Evolutionary conservation across 2,113 vertebrate genomes (phyloP).

Genomic region (Myrmecobius fasciatus): DNA sequence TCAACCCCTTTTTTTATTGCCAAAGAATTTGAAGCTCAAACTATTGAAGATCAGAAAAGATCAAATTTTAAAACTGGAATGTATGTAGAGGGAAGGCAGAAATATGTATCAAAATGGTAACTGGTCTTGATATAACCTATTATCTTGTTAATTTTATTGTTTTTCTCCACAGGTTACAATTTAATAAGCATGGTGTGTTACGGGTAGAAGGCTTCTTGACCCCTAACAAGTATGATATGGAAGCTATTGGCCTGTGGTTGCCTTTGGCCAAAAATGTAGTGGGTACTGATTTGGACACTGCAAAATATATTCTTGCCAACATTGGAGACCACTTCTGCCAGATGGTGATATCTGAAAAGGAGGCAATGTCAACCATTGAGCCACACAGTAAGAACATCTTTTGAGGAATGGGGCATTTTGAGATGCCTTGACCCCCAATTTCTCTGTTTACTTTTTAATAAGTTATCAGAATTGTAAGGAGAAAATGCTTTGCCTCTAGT

Average conservation of each 20-base stretch:
- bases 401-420: slow-evolving; percentile 61
- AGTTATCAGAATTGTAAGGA: slow-evolving; percentile 1
- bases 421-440: slow-evolving; percentile 40
- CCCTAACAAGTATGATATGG: slow-evolving; percentile 86
- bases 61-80: too few species aligned
- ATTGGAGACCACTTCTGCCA: slow-evolving; percentile 90
- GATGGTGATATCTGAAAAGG: slow-evolving; percentile 89
- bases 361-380: slow-evolving; percentile 87
- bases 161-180: slow-evolving; percentile 82
- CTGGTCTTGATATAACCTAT: background rate
- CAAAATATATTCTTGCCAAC: slow-evolving; percentile 88
- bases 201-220: slow-evolving; percentile 88
- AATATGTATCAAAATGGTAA: background rate
- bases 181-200: slow-evolving; percentile 87
- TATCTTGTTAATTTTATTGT: background rate
- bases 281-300: slow-evolving; percentile 87
- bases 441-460: slow-evolving; percentile 29
- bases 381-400: slow-evolving; percentile 86
- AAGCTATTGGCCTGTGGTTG: slow-evolving; percentile 87
- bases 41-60: slow-evolving; percentile 27
- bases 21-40: slow-evolving; percentile 15
- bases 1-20: background rate
- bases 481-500: background rate
- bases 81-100: background rate
- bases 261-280: slow-evolving; percentile 84